Base-by-base conservation (phyloP, 2,113 vertebrate species). In the Edolisoma coerulescens region DNA sequence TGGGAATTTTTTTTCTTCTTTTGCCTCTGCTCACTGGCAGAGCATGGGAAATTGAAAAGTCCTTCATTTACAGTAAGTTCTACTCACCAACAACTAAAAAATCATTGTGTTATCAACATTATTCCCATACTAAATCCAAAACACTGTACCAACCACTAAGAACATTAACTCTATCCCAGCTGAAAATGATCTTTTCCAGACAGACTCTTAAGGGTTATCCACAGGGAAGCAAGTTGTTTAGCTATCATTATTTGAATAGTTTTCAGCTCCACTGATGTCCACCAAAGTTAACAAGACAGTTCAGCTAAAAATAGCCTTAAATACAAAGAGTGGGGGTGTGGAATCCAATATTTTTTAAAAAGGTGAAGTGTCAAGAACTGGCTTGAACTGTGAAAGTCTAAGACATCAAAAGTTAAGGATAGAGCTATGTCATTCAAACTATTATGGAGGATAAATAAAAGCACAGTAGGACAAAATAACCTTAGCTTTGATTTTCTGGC, bases 241-340 rank as follows among this genome's bases (percentile, higher is more conserved):
- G 52, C 78, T 96, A 76, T 93, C 94, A 84, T 84, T 95, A 84
- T 75, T 96, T 95, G 70, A 95, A 73, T 85, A 37, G 7, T 47
- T 95, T 95, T 95, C 87, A 93, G 78, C 52, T 97, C 49, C 60
- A 61, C 42, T 86, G 81, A 93, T 88, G 28, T 87, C 54, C 79
- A 82, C 44, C 33, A 84, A 94, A 82, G 73, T 97, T 96, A 97
- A 96, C 68, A 90, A 91, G 90, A 86, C 17, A 84, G 82, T 93
- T 96, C 77, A 86, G 70, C 89, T 95, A 92, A 97, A 97, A 97
- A 95, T 79, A 97, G 78, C 44, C 81, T 78, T 88, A 92, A 84
- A 94, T 89, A 93, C 13, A 59, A 67, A n/a, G 9, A 14, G 0
- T 0, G 5, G 4, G 3, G 6, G 2, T 10, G 10, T 7, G 7